These are phyloP conservation scores for Nylanderia fulva DNA, from an alignment of 1,140 invertebrate genomes.

Conservation along the genomic window DNA sequence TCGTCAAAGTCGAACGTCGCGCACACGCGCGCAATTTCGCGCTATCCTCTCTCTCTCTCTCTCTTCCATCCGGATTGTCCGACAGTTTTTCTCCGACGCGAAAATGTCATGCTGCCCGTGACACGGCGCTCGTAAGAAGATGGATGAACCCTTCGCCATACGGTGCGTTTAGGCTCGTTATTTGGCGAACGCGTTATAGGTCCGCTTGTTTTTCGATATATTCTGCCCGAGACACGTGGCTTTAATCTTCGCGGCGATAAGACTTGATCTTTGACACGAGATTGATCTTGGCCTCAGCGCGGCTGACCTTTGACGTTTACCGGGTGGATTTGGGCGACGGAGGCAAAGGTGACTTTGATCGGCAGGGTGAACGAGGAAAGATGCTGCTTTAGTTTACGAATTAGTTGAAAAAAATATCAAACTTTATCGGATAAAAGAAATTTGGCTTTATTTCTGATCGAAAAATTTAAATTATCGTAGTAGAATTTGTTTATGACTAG, in stretches of 20 bases:
- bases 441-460: neutral
- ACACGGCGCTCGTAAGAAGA: constrained; percentile 65
- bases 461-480: neutral
- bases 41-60: neutral
- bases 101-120: constrained; percentile 67
- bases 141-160: constrained; percentile 45
- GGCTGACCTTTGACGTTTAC: neutral
- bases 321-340: neutral
- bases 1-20: constrained; percentile 24
- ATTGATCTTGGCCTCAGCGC: constrained; percentile 4
- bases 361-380: constrained; percentile 1
- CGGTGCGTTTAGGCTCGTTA: constrained; percentile 43
- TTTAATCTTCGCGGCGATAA: constrained; percentile 47
- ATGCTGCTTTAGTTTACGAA: neutral
- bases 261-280: neutral
- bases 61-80: constrained; percentile 40
- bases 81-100: constrained; percentile 60
- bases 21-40: constrained; percentile 40
- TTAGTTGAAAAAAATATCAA: no score
- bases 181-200: constrained; percentile 41
- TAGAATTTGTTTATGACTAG: neutral
- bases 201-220: constrained; percentile 49
- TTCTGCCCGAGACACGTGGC: constrained; percentile 38
- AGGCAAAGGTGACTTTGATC: neutral
- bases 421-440: neutral